Evolutionary conservation across 2,888 invertebrate genomes (phyloP).

Genomic region (Clunio marinus): DNA sequence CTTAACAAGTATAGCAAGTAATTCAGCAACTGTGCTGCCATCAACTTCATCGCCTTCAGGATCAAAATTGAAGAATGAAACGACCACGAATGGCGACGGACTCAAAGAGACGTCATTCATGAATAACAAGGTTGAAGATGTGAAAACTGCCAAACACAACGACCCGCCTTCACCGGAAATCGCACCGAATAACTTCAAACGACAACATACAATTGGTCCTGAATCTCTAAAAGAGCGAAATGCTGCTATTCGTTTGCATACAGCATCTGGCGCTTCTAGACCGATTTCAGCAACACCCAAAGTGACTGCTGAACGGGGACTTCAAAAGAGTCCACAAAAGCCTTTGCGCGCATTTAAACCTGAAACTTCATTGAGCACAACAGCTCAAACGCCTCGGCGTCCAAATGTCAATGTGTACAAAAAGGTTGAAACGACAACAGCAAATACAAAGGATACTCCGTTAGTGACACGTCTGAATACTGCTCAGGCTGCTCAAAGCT

Average conservation of each 20-base stretch:
- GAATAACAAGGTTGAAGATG: constrained; percentile 9
- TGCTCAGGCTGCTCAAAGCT: constrained; percentile 1
- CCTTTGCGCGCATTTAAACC: constrained; percentile 36
- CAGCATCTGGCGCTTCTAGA: not conserved
- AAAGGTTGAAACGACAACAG: constrained; percentile 25
- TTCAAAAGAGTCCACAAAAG: constrained; percentile 33
- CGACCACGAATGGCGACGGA: constrained; percentile 33
- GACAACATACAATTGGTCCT: constrained; percentile 36
- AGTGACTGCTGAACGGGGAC: constrained; percentile 12
- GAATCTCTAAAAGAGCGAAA: constrained; percentile 38
- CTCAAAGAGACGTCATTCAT: constrained; percentile 35
- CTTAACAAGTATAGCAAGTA: constrained; percentile 27
- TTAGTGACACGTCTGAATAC: not conserved
- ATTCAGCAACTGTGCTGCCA: not conserved
- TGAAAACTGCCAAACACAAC: constrained; percentile 25
- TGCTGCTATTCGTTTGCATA: constrained; percentile 11
- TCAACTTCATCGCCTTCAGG: not conserved
- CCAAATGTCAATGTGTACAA: constrained; percentile 35
- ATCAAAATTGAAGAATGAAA: constrained; percentile 15
- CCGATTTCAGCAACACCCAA: constrained; percentile 32
- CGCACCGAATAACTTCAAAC: constrained; percentile 24
- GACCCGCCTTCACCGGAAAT: constrained; percentile 35
- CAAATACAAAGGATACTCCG: constrained; percentile 29
- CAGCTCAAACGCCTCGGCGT: constrained; percentile 31
- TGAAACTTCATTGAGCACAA: constrained; percentile 29